Percentiles rank a stretch among this genome's conserved stretches.
These are phyloP conservation scores for Sylvietta virens DNA, from an alignment of 2,113 vertebrate species.

Conservation along the genomic window DNA sequence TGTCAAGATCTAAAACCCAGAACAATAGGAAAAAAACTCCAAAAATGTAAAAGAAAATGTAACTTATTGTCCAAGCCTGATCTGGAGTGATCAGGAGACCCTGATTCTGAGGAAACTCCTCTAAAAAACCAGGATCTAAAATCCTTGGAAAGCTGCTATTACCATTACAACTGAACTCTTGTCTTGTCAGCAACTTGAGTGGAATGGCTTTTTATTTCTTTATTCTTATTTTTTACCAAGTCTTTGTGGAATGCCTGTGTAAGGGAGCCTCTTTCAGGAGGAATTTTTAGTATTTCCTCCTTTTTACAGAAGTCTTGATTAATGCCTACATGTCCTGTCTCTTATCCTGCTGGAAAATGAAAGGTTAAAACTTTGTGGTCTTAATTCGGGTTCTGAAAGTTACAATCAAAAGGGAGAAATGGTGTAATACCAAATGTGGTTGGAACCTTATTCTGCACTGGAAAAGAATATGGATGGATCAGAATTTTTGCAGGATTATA, in stretches of 20 bases:
- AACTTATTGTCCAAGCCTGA: background rate
- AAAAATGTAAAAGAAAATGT: background rate
- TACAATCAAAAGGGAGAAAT: background rate
- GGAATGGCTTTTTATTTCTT: fast-evolving
- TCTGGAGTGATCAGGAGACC: background rate
- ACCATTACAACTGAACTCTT: background rate
- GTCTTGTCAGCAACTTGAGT: background rate
- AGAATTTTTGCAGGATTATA: background rate
- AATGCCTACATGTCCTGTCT: background rate
- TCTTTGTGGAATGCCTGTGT: background rate
- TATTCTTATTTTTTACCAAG: background rate
- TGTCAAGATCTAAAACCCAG: background rate
- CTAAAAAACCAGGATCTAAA: background rate
- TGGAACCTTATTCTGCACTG: background rate
- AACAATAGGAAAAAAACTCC: fast-evolving
- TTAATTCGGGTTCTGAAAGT: background rate
- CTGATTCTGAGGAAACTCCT: background rate
- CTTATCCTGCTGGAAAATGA: background rate
- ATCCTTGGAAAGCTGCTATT: background rate
- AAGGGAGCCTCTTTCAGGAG: background rate
- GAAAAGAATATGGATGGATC: background rate
- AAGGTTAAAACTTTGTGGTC: background rate
- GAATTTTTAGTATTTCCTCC: background rate
- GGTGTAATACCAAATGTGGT: background rate
- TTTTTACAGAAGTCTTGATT: background rate